Evolutionary conservation across 2,797 vertebrate genomes (phyloP), one percentile per base, ranked within the genome.

Genomic region (Phalanger gymnotis): DNA sequence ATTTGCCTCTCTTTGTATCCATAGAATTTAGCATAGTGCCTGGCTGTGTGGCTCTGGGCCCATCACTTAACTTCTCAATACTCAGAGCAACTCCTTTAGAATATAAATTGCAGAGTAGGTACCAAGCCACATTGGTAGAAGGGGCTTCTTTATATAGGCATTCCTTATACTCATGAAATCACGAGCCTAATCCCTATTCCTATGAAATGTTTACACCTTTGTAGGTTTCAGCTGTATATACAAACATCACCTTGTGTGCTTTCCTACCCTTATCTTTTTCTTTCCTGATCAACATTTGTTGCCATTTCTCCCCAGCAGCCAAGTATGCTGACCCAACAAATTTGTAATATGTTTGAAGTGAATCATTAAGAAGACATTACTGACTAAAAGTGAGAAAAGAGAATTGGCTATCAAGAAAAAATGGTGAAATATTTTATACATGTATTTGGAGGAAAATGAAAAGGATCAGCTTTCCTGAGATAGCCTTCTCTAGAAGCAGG

Each of bases 391-490:
- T 81, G 61, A 81, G 19, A 47, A n/a, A 81, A 81, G 40, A 25
- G 73, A 81, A 47, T 10, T 81, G 73, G 40, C 19, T 47, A 47
- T 25, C 73, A 47, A 81, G 7, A 81, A 81, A 54, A 73, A 73
- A 73, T 40, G 51, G 34, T 92, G 54, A 95, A 96, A 90, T 52
- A 30, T 53, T 91, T 56, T 91, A 47, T 89, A 9, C 0, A 47
- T 92, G 94, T 66, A 89, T 13, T 31, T 31, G 0, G 91, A 40
- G 54, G 90, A 28, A 90, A 96, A 94, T 73, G 51, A 91, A 93
- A 95, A 95, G 27, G 3, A 81, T 58, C 91, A 91, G 92, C 90
- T 55, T 92, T 92, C 87, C 89, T 22, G 91, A 55, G 94, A 55
- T 16, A 73, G 25, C 57, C 31, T 91, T 95, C 91, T 13, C n/a